Percentiles rank a stretch among this genome's conserved stretches.
phyloP scores from a whole-genome alignment of 1,140 invertebrate species.

The Triops longicaudatus region DNA sequence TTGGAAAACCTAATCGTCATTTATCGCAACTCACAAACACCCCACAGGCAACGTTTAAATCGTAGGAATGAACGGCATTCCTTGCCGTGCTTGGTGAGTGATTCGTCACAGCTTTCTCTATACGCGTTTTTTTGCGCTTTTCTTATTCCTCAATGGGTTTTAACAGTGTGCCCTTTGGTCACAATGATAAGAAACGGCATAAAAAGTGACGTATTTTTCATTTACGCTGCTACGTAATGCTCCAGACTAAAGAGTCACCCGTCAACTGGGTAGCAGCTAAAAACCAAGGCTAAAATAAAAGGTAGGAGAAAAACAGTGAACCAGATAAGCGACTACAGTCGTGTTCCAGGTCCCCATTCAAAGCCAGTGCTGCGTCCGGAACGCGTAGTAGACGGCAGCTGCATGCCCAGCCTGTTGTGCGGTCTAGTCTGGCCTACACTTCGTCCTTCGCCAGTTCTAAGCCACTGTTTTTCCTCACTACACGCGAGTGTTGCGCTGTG shows the following conservation, averaged over 20 bases:
- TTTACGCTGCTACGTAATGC: no score
- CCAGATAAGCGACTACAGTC: background rate
- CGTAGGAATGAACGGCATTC: background rate
- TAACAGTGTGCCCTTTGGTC: no score
- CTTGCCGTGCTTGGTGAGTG: background rate
- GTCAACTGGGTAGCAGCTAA: background rate
- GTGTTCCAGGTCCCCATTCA: background rate
- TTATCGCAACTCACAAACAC: background rate
- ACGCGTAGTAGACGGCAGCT: slow-evolving; percentile 8
- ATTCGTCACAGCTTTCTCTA: background rate
- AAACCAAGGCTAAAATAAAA: background rate
- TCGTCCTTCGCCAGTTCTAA: background rate
- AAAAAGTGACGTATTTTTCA: no score
- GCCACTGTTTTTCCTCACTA: background rate
- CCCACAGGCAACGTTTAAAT: background rate
- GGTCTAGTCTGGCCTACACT: background rate
- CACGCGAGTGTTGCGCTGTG: background rate
- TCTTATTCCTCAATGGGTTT: no score
- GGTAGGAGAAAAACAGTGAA: background rate
- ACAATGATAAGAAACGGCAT: no score
- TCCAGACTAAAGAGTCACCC: no score
- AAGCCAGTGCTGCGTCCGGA: background rate
- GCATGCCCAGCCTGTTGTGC: background rate
- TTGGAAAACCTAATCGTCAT: background rate
- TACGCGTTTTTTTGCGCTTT: no score